Evolutionary conservation across 2,113 vertebrate species (phyloP), one percentile per base, ranked within the genome.

Genomic region (Spermophilus dauricus): DNA sequence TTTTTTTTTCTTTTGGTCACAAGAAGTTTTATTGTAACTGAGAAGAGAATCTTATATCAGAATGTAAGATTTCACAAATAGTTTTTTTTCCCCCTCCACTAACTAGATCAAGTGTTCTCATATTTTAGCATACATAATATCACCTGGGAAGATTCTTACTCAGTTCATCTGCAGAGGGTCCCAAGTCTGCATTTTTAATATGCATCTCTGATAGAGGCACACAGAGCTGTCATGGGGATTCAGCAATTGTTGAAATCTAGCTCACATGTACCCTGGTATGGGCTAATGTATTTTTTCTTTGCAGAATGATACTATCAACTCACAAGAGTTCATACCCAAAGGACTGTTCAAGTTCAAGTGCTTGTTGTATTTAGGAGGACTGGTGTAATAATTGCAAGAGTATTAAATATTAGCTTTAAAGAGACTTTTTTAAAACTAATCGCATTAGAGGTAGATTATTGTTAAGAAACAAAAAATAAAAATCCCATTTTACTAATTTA

Each of bases 281-380:
- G 9, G 61, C 14, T 37, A 9, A 78, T n/a, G 30, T 56, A 2
- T 51, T 26, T 28, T 86, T 86, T 37, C 20, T 69, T 42, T 58
- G 56, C 56, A 48, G 56, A 77, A 76, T 63, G 58, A 28, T 63
- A 51, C 32, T 45, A n/a, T 77, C 8, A 2, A 80, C 26, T 80
- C 65, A n/a, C 61, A 51, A 22, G 14, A 53, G 58, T 42, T 67
- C 24, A 22, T 34, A 20, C n/a, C 10, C 75, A 12, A 5, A 20
- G 5, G 16, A 37, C 5, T 30, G 9, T 53, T 95, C 97, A 58
- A 26, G 56, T 97, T 95, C 84, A 95, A 96, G 92, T 73, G 89
- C 70, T 81, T 96, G 82, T 65, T 83, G 37, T 61, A 69, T 86
- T 90, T 82, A 84, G 45, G 76, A 30, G 39, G 82, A 87, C 42